Conservation (phyloP, 1,140 invertebrate genomes). For the Apis cerana region DNA sequence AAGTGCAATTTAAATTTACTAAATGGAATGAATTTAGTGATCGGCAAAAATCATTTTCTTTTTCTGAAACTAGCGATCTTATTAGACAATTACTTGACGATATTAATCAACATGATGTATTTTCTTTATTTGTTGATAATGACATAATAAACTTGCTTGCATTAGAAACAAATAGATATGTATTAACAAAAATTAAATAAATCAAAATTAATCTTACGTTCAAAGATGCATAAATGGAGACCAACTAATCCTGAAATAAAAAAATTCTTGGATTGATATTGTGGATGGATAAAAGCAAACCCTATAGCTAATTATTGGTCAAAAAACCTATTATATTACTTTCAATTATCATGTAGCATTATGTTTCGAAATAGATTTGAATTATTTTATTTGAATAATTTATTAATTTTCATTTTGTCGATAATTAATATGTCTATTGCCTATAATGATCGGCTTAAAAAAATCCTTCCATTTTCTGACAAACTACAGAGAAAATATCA, state of each 20-base stretch:
- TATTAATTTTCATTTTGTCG: slow-evolving; percentile 67
- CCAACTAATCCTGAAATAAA: too few relatives aligned
- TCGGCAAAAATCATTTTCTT: not conserved
- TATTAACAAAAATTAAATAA: too few relatives aligned
- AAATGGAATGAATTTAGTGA: not conserved
- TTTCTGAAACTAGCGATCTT: not conserved
- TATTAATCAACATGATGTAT: not conserved
- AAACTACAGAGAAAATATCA: slow-evolving; percentile 27
- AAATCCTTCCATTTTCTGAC: slow-evolving; percentile 65
- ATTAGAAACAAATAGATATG: not conserved
- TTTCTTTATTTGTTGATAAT: too few relatives aligned
- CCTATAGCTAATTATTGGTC: too few relatives aligned
- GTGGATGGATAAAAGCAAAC: too few relatives aligned
- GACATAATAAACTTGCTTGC: not conserved
- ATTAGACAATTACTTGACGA: not conserved
- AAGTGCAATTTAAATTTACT: slow-evolving; percentile 1
- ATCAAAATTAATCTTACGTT: too few relatives aligned
- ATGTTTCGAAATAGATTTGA: slow-evolving; percentile 70
- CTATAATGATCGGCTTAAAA: slow-evolving; percentile 57
- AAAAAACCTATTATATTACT: too few relatives aligned
- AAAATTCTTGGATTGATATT: too few relatives aligned
- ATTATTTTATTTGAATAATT: too few relatives aligned
- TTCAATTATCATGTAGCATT: too few relatives aligned
- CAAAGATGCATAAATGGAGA: too few relatives aligned
- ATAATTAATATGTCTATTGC: slow-evolving; percentile 59